Evolutionary conservation across 2,888 invertebrate species (phyloP).

Genomic region (Galerucella pusilla): DNA sequence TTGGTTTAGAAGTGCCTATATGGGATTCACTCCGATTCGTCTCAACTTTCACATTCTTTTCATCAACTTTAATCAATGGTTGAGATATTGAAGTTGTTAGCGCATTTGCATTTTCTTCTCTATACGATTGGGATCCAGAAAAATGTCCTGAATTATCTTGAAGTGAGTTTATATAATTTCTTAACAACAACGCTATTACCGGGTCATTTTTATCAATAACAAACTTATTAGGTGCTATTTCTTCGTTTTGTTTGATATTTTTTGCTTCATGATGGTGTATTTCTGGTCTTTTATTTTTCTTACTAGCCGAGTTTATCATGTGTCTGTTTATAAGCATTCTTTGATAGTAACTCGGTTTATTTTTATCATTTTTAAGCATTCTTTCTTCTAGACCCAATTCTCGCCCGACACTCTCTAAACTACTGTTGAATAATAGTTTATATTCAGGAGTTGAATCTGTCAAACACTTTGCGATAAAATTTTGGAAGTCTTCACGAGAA

Average conservation of each 20-base stretch:
- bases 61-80: background rate
- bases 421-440: constrained; percentile 39
- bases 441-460: constrained; percentile 43
- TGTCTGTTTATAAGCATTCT: constrained; percentile 34
- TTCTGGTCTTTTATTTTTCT: constrained; percentile 5
- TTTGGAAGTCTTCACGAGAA: constrained; percentile 43
- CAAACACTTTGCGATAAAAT: constrained; percentile 45
- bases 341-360: constrained; percentile 23
- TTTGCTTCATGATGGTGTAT: background rate
- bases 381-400: constrained; percentile 38
- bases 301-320: constrained; percentile 10
- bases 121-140: background rate
- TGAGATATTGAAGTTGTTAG: constrained; percentile 1
- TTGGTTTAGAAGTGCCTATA: background rate
- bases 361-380: constrained; percentile 24
- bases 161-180: constrained; percentile 19
- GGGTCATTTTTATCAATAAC: constrained; percentile 8
- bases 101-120: background rate
- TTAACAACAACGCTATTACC: constrained; percentile 11
- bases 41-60: background rate
- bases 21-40: constrained; percentile 8
- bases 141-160: background rate
- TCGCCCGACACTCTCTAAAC: constrained; percentile 39
- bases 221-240: background rate
- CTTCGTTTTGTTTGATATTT: too few relatives aligned